Conservation (phyloP, 2,888 invertebrate genomes). For the Noctua janthina region DNA sequence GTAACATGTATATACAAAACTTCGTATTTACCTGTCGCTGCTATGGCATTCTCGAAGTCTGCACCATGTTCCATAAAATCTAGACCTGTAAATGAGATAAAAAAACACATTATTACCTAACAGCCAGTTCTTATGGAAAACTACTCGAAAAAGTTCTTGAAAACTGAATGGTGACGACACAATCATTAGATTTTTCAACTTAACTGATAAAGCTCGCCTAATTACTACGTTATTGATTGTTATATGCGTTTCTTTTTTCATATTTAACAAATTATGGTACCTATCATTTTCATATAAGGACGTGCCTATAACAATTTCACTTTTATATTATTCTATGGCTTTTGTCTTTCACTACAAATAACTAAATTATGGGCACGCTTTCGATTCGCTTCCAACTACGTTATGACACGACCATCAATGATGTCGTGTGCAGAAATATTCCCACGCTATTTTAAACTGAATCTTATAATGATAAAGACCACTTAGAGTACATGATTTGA, state of each 20-base stretch:
- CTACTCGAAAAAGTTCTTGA: not conserved
- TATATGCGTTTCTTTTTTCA: conserved; percentile 58
- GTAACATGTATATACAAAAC: not conserved
- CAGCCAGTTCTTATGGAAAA: not conserved
- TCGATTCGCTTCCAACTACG: conserved; percentile 30
- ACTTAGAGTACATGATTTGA: conserved; percentile 19
- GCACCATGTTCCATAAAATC: conserved; percentile 94
- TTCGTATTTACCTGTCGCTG: conserved; percentile 90
- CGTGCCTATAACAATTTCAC: conserved; percentile 11
- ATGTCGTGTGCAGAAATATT: conserved; percentile 16
- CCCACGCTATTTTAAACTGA: conserved; percentile 24
- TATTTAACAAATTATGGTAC: conserved; percentile 44
- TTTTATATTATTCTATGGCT: conserved; percentile 27
- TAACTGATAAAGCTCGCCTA: conserved; percentile 75
- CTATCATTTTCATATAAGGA: conserved; percentile 46
- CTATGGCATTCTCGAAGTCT: conserved; percentile 93
- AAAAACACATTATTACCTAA: conserved; percentile 15
- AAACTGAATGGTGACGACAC: not conserved
- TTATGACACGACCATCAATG: conserved; percentile 25
- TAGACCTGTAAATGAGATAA: conserved; percentile 89
- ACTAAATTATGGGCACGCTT: conserved; percentile 52
- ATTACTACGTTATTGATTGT: conserved; percentile 64
- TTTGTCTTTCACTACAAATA: conserved; percentile 37
- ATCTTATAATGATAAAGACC: conserved; percentile 1
- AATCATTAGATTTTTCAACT: conserved; percentile 38